Conservation (phyloP, 2,888 invertebrate genomes). For the Hipparchia semele region DNA sequence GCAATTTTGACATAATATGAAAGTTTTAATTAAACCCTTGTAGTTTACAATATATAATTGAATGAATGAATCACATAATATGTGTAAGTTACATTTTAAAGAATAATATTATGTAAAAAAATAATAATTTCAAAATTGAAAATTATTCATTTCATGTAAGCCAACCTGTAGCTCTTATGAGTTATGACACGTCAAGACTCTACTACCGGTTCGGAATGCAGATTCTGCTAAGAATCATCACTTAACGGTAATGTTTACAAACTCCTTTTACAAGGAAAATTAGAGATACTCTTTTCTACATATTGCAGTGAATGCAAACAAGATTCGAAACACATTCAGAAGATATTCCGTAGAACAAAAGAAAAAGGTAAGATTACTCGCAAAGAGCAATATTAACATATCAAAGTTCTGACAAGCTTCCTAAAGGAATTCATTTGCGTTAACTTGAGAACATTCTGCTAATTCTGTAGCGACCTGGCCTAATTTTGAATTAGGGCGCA, state of each 20-base stretch:
- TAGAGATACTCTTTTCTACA: not conserved
- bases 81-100: no score
- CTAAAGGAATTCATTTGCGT: conserved; percentile 29
- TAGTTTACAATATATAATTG: not conserved
- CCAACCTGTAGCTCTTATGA: no score
- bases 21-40: conserved; percentile 2
- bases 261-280: not conserved
- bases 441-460: conserved; percentile 16
- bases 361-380: conserved; percentile 27
- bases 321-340: not conserved
- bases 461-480: conserved; percentile 4
- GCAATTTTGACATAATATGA: not conserved
- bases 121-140: no score
- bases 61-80: no score
- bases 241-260: no score
- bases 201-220: no score
- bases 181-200: no score
- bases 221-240: no score
- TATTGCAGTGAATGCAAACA: not conserved
- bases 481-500: conserved; percentile 5
- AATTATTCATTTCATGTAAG: no score
- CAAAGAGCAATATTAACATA: conserved; percentile 30
- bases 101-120: no score
- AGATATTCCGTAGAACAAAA: conserved; percentile 12
- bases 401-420: conserved; percentile 35